Conservation (phyloP, 53 echinoderm and acorn worm genomes). For the Arbacia lixula region DNA sequence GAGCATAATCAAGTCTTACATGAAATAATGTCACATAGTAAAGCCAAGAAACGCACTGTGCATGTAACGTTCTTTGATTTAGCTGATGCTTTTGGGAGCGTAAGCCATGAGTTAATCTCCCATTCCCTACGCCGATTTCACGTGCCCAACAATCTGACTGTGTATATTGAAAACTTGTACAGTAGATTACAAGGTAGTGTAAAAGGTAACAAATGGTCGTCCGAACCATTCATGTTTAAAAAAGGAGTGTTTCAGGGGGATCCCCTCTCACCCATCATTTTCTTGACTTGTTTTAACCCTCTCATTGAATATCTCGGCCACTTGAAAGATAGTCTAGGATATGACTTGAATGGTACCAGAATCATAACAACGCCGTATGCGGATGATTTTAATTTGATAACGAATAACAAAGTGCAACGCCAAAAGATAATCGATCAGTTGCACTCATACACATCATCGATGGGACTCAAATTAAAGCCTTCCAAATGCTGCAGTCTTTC, state of each 20-base stretch:
- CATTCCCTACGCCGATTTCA: neutral
- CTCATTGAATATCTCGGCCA: conserved; percentile 29
- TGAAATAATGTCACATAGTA: conserved; percentile 4
- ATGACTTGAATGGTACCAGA: conserved; percentile 17
- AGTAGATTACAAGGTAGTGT: conserved; percentile 14
- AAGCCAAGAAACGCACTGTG: conserved; percentile 14
- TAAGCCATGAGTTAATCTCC: conserved; percentile 18
- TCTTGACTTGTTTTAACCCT: conserved; percentile 63
- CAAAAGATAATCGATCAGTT: conserved; percentile 49
- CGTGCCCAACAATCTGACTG: neutral
- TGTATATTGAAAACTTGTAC: conserved; percentile 8
- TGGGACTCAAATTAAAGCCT: too few species aligned
- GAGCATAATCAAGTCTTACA: conserved; percentile 57
- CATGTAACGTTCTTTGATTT: conserved; percentile 37
- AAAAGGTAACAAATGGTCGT: neutral
- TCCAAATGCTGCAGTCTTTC: too few species aligned
- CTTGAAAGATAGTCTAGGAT: conserved; percentile 4
- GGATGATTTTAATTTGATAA: conserved; percentile 57
- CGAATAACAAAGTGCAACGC: conserved; percentile 35
- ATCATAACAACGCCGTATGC: conserved; percentile 59
- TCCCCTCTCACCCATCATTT: conserved; percentile 44
- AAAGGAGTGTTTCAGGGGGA: conserved; percentile 59
- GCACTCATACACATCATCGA: too few species aligned
- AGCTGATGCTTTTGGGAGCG: conserved; percentile 52
- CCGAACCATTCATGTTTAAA: neutral